phyloP scores from a whole-genome alignment of 2,113 vertebrate genomes.

The Cephalopholis sonnerati region DNA sequence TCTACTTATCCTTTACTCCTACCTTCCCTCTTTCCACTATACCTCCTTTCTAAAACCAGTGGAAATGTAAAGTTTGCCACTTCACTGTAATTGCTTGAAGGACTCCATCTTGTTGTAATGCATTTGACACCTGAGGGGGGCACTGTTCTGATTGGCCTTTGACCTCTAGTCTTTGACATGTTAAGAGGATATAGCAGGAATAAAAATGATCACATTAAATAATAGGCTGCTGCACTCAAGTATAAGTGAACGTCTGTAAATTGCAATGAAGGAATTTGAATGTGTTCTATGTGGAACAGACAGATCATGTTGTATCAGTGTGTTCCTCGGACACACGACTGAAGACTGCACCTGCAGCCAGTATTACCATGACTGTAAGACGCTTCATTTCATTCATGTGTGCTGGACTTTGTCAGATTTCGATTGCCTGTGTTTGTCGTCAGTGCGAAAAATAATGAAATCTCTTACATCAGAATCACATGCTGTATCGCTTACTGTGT shows the following conservation, averaged over 20 bases:
- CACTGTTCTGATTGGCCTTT: constrained; percentile 5
- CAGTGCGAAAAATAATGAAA: background rate
- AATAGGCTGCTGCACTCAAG: background rate
- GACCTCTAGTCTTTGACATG: background rate
- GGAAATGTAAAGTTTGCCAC: background rate
- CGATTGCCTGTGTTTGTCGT: background rate
- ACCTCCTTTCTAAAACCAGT: background rate
- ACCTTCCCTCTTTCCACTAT: background rate
- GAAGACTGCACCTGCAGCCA: background rate
- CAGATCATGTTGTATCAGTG: background rate
- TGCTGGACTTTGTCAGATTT: background rate
- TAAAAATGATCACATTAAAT: background rate
- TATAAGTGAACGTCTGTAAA: background rate
- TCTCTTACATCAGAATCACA: background rate
- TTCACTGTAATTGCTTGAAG: background rate
- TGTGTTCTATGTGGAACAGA: background rate
- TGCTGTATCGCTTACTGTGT: background rate
- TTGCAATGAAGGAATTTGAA: background rate
- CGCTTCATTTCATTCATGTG: background rate
- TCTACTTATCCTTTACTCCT: background rate
- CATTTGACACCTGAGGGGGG: background rate
- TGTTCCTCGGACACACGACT: background rate
- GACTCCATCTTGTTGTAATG: background rate
- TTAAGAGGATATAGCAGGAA: background rate
- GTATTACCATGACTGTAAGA: too few species aligned